Base-by-base conservation (phyloP, 2,113 vertebrate genomes). In the Anolis sagrei region DNA sequence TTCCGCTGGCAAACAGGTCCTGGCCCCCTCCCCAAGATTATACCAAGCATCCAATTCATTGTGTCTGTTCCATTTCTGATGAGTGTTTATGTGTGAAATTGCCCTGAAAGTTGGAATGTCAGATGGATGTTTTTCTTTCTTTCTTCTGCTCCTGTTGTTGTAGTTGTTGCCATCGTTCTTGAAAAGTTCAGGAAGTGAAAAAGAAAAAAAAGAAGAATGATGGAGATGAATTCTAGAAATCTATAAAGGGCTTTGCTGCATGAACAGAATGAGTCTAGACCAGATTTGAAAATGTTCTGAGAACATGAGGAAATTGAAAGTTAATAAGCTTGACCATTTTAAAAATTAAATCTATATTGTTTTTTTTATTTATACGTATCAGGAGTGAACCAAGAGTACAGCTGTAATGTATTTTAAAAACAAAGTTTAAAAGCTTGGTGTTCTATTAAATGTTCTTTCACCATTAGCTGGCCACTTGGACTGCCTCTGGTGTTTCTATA, bases 61-160 rank as follows among this genome's bases (percentile, higher is more conserved):
- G 81, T 74, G n/a, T 81, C 79, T 62, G 23, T 58, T 74, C 70
- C 70, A 49, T 74, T 81, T 81, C 84, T 81, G 78, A 66, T 16
- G 36, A 58, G 69, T 58, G 58, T 58, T 62, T 29, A 32, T 80
- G 21, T 79, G 54, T 86, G 68, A 79, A 86, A 86, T 79, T 80
- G 76, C 68, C 73, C 2, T 74, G 77, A 74, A 49, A 74, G 34
- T 4, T 79, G 39, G 68, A 80, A 44, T 23, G 21, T 73, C 48
- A 39, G 10, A 34, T 27, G 76, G 86, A 93, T 90, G 86, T 88
- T 0, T 84, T 93, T 93, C 87, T 90, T 86, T 88, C 68, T 49
- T 81, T 77, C 86, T 89, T 84, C 5, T 82, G 86, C 5, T 2
- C 73, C 4, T 72, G 80, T 76, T 34, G 91, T 87, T 87, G 75